Percentiles rank a stretch among this genome's conserved stretches.
Evolutionary conservation across 2,113 vertebrate species (phyloP).

Genomic region (Tylochromis polylepis): DNA sequence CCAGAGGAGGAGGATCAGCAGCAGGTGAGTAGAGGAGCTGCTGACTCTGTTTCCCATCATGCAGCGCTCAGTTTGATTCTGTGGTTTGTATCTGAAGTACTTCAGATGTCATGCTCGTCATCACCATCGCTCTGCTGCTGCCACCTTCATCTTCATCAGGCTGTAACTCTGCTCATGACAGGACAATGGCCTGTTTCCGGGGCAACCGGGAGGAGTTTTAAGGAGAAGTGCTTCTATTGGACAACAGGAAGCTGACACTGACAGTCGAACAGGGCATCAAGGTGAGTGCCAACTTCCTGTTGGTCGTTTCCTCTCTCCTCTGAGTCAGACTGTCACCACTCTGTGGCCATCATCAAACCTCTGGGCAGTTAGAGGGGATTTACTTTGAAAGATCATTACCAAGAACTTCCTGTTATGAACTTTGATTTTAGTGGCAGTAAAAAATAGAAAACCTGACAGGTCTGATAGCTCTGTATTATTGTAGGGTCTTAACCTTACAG

Average conservation of each 20-base stretch:
- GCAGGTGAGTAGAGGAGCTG: background rate
- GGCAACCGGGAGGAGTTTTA: slow-evolving; percentile 86
- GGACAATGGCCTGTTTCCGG: slow-evolving; percentile 84
- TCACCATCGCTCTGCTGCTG: background rate
- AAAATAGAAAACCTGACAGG: background rate
- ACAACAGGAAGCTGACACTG: slow-evolving; percentile 83
- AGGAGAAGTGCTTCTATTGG: slow-evolving; percentile 87
- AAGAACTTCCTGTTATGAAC: background rate
- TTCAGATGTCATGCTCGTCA: background rate
- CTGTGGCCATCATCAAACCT: background rate
- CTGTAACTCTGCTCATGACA: background rate
- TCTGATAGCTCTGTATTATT: no score
- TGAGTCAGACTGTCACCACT: background rate
- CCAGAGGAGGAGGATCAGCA: background rate
- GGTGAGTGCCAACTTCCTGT: slow-evolving; percentile 56
- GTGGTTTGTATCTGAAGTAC: background rate
- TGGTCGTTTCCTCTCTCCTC: background rate
- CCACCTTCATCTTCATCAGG: background rate
- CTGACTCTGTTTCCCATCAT: background rate
- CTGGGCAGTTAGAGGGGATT: background rate
- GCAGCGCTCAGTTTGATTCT: background rate
- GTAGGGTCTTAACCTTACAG: background rate
- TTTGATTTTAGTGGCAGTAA: background rate
- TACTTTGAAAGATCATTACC: background rate
- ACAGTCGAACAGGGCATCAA: slow-evolving; percentile 84